Conservation (phyloP, 2,888 invertebrate genomes). For the Gymnoscelis rufifasciata region DNA sequence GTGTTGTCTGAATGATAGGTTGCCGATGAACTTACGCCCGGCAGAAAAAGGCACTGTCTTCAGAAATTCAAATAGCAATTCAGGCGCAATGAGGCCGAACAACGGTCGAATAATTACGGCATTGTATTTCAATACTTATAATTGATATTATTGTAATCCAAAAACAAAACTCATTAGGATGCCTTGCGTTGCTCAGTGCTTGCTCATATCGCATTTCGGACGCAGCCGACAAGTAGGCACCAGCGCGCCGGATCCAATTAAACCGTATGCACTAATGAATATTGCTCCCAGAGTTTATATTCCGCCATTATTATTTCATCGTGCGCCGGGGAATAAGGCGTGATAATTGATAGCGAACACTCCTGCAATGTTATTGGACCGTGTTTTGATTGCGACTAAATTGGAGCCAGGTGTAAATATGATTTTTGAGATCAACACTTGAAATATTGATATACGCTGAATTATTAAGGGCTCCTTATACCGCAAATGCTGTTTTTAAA, state of each 20-base stretch:
- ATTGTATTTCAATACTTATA: too few relatives aligned
- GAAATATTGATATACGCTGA: background rate
- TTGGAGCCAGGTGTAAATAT: constrained; percentile 8
- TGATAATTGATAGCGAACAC: constrained; percentile 30
- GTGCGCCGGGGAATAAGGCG: constrained; percentile 24
- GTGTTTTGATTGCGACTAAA: constrained; percentile 18
- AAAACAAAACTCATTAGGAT: background rate
- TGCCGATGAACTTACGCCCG: too few relatives aligned
- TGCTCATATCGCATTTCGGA: constrained; percentile 7
- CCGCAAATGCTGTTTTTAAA: too few relatives aligned
- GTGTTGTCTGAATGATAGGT: too few relatives aligned
- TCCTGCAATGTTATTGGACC: constrained; percentile 19
- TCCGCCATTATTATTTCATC: constrained; percentile 29
- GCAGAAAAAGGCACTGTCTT: too few relatives aligned
- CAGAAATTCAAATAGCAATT: too few relatives aligned
- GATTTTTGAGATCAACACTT: constrained; percentile 1
- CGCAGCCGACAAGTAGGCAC: constrained; percentile 7
- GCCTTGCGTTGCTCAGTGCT: background rate
- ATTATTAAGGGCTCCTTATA: too few relatives aligned
- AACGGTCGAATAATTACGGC: too few relatives aligned
- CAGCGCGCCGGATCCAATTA: constrained; percentile 26
- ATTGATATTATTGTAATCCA: too few relatives aligned
- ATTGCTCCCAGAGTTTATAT: constrained; percentile 27
- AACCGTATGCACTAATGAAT: constrained; percentile 32
- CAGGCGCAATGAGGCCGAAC: too few relatives aligned